Percentiles rank a stretch among this genome's conserved stretches.
Evolutionary conservation across 2,797 vertebrate species (phyloP).

Genomic region (Cyprinella venusta): DNA sequence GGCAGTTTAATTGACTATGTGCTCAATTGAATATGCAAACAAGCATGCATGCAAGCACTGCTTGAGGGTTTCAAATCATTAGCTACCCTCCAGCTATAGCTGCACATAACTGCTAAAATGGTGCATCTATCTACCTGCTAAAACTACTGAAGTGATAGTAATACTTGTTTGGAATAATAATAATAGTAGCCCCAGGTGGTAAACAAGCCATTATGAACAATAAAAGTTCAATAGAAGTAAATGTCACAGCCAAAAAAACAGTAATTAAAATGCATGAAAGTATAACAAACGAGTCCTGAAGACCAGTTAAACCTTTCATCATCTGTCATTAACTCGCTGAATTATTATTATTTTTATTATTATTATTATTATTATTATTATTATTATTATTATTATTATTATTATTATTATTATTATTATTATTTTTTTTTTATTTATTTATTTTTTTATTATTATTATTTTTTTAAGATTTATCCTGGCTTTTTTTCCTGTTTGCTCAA

Average conservation of each 20-base stretch:
- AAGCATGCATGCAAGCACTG: slow-evolving; percentile 8
- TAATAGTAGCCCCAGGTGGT: slow-evolving; percentile 5
- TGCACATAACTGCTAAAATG: background rate
- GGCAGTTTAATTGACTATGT: background rate
- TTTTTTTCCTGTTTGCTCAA: slow-evolving; percentile 64
- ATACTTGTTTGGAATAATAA: background rate
- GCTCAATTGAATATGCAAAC: slow-evolving; percentile 12
- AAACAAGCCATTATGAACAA: slow-evolving; percentile 14
- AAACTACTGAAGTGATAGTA: background rate
- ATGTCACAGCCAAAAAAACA: background rate
- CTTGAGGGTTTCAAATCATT: slow-evolving; percentile 26
- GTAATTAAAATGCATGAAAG: background rate
- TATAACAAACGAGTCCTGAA: background rate
- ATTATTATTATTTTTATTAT: too few relatives aligned
- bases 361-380: too few relatives aligned
- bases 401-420: too few relatives aligned
- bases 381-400: too few relatives aligned
- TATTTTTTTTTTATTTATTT: too few relatives aligned
- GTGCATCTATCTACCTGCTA: slow-evolving; percentile 21
- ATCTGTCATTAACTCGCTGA: background rate
- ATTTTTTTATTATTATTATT: too few relatives aligned
- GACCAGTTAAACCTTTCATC: background rate
- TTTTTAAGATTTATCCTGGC: background rate
- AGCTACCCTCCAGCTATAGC: background rate
- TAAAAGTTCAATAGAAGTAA: background rate